Conservation (phyloP, 2,113 vertebrate genomes). For the Camelus bactrianus region DNA sequence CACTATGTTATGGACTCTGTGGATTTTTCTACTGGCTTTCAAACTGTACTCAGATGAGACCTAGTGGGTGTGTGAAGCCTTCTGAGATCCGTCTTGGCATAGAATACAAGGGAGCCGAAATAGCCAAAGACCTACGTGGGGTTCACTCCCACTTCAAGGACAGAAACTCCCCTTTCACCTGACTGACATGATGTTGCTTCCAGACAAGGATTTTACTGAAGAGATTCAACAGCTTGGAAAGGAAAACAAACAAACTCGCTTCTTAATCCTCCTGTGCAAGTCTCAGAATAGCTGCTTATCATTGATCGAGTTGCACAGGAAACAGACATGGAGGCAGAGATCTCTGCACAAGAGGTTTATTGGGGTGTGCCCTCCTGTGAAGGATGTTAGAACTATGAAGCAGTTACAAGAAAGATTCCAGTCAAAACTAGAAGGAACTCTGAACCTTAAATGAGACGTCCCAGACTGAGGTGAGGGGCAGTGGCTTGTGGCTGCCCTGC, state of each 20-base stretch:
- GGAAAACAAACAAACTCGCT: neutral
- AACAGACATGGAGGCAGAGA: neutral
- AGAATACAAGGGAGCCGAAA: neutral
- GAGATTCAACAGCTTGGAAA: neutral
- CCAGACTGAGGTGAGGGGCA: neutral
- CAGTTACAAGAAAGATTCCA: neutral
- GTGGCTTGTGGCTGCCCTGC: neutral
- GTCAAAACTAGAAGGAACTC: neutral
- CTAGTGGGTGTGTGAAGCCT: neutral
- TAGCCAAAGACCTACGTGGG: neutral
- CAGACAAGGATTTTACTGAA: conserved; percentile 37
- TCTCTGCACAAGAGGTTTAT: neutral
- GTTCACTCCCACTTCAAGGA: neutral
- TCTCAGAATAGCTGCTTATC: neutral
- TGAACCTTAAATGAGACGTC: neutral
- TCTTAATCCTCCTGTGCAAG: neutral
- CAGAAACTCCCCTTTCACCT: neutral
- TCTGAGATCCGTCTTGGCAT: neutral
- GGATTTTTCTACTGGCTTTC: conserved; percentile 21
- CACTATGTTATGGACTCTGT: neutral
- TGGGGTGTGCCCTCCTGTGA: neutral
- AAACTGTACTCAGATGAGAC: neutral
- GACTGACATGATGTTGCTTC: neutral
- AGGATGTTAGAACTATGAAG: neutral
- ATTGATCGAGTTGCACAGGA: neutral